These are phyloP conservation scores for Illadopsis cleaveri DNA, from an alignment of 2,113 vertebrate species.

Conservation along the genomic window DNA sequence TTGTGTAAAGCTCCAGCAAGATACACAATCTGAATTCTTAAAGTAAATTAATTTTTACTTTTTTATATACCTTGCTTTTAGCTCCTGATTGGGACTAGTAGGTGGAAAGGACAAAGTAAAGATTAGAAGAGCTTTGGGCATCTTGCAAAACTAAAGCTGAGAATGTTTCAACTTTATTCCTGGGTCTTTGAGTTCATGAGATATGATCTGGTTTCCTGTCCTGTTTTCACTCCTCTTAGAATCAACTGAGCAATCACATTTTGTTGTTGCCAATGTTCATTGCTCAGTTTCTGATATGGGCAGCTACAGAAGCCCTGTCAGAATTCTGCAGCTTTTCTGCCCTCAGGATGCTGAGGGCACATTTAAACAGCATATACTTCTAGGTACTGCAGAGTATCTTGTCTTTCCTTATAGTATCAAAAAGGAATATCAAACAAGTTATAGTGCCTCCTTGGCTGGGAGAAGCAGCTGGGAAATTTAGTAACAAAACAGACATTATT, in stretches of 20 bases:
- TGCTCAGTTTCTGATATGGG: background rate
- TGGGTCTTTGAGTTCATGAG: background rate
- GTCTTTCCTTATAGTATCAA: background rate
- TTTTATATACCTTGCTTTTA: background rate
- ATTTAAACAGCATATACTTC: background rate
- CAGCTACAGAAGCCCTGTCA: background rate
- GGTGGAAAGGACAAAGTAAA: background rate
- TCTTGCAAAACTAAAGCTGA: background rate
- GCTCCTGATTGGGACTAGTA: background rate
- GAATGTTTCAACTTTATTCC: background rate
- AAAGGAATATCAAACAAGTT: background rate
- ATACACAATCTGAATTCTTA: background rate
- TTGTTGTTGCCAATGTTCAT: background rate
- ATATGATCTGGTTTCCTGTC: background rate
- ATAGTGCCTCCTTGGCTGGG: background rate
- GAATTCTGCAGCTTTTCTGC: background rate
- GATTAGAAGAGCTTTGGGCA: background rate
- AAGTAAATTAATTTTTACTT: background rate
- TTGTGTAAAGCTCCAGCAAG: background rate
- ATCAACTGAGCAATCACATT: background rate
- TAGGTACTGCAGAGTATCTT: background rate
- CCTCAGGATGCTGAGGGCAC: background rate
- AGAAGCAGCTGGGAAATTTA: background rate
- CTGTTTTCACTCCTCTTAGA: background rate
- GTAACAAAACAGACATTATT: background rate